Base-by-base conservation (phyloP, 2,113 vertebrate species). In the Chamaea fasciata region DNA sequence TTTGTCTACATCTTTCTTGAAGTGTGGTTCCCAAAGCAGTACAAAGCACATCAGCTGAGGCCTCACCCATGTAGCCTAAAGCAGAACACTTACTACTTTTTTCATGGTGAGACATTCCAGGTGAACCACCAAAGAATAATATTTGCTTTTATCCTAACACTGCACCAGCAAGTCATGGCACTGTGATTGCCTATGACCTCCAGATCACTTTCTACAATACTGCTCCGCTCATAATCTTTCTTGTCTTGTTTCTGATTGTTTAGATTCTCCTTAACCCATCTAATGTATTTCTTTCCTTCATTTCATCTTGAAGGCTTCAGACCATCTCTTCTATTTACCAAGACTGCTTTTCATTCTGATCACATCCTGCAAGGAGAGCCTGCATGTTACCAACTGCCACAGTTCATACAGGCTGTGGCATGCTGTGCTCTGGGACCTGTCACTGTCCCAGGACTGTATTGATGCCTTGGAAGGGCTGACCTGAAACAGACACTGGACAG, bases 1-100 rank as follows among this genome's bases (percentile, higher is more conserved):
- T 96, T 92, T 97, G 81, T 96, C 94, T 89, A 64, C 76, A 83
- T 94, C 92, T 77, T 92, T 93, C 92, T 78, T 91, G 91, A 96
- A 94, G 12, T 74, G 73, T 64, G 35, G 68, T 75, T 94, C 76
- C 80, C 77, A 64, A 94, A 87, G 75, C 47, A 91, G 83, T 63
- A 64, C 64, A n/a, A 20, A 91, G 42, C 63, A 59, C 26, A 77
- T 17, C 55, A 81, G 28, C 19, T 84, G 73, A 89, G 60, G 44
- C 69, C 52, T 86, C 65, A 46, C 10, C 33, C 50, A 9, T 47
- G 39, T 44, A 57, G 24, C 33, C 52, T 71, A 52, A 83, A 56
- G 17, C 30, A 80, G 46, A 94, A 37, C 15, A 41, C 22, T 69
- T 63, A 78, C 14, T n/a, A 23, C 13, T 42, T 82, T 92, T 92